Evolutionary conservation across 2,888 invertebrate genomes (phyloP).

Genomic region (Asteroscopus sphinx): DNA sequence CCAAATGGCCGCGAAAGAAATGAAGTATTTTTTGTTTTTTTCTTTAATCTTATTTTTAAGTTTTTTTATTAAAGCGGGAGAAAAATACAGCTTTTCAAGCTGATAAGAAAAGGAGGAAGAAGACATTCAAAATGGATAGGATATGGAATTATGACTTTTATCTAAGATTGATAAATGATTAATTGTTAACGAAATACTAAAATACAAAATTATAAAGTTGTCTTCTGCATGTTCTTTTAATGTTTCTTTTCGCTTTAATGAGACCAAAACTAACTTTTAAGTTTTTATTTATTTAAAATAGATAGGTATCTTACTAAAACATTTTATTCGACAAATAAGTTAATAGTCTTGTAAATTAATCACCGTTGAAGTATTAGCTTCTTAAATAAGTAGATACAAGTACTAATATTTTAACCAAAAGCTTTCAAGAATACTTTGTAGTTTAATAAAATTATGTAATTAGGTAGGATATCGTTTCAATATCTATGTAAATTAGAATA

Average conservation of each 20-base stretch:
- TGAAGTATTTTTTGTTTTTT: neutral
- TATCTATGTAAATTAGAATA: constrained; percentile 22
- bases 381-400: constrained; percentile 9
- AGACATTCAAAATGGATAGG: too few relatives aligned
- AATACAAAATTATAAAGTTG: neutral
- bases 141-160: too few relatives aligned
- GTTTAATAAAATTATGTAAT: constrained; percentile 12
- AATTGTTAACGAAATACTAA: too few relatives aligned
- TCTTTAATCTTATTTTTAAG: neutral
- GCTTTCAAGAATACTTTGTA: constrained; percentile 12
- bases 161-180: too few relatives aligned
- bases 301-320: constrained; percentile 7
- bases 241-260: constrained; percentile 43
- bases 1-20: neutral
- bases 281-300: constrained; percentile 15
- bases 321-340: constrained; percentile 22
- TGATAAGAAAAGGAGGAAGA: too few relatives aligned
- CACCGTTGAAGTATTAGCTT: constrained; percentile 12
- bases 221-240: neutral
- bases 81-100: neutral
- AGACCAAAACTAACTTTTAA: constrained; percentile 23
- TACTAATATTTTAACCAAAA: constrained; percentile 12
- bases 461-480: too few relatives aligned
- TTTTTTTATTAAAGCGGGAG: constrained; percentile 43
- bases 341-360: constrained; percentile 23